Evolutionary conservation across 2,113 vertebrate species (phyloP).

Genomic region (Todiramphus saurophagus): DNA sequence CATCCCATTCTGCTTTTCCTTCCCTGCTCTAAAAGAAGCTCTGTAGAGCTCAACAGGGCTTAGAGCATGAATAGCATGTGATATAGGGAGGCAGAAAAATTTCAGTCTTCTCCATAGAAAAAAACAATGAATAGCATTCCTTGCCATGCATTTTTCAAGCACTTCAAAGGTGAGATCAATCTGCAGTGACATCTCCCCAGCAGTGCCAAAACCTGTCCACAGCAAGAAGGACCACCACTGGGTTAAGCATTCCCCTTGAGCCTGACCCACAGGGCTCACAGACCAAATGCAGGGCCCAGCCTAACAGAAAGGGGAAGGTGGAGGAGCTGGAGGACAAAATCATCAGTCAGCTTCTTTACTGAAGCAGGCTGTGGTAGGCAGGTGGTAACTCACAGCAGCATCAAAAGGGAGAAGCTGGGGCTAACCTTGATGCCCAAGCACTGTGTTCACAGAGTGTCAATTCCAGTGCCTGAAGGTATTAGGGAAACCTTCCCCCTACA

Average conservation of each 20-base stretch:
- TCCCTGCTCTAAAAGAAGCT: neutral
- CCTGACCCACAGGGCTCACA: neutral
- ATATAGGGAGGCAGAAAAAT: neutral
- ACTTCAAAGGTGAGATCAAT: neutral
- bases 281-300: neutral
- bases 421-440: neutral
- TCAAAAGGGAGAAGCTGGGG: neutral
- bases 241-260: neutral
- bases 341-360: neutral
- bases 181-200: neutral
- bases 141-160: neutral
- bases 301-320: neutral
- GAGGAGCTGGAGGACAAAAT: neutral
- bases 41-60: neutral
- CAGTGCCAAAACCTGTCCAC: neutral
- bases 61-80: neutral
- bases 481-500: neutral
- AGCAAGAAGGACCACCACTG: neutral
- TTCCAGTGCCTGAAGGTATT: neutral
- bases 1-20: neutral
- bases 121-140: conserved; percentile 15
- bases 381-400: neutral
- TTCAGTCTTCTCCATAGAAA: neutral
- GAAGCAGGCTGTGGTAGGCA: neutral
- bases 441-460: neutral